phyloP scores from a whole-genome alignment of 2,888 invertebrate species.

The Bugula neritina region DNA sequence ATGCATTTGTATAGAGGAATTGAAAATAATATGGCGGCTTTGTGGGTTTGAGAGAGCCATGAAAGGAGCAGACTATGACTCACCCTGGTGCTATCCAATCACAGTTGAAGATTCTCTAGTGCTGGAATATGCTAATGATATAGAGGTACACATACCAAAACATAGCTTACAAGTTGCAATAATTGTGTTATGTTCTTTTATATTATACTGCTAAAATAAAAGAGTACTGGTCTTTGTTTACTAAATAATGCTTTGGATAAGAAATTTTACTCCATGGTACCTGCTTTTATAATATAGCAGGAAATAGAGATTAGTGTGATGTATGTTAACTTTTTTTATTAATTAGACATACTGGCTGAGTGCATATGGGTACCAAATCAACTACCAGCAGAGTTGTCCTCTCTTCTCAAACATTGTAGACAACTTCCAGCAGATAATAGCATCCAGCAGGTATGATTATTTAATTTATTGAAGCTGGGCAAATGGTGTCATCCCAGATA shows the following conservation, averaged over 20 bases:
- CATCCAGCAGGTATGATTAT: too few relatives aligned
- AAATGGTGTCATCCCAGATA: too few relatives aligned
- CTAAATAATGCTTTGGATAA: too few relatives aligned
- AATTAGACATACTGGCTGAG: constrained; percentile 52
- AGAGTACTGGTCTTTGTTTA: too few relatives aligned
- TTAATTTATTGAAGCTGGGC: too few relatives aligned
- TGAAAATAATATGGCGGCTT: constrained; percentile 41
- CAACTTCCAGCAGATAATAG: constrained; percentile 37
- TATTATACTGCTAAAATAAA: too few relatives aligned
- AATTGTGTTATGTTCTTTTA: too few relatives aligned
- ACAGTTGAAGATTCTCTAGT: constrained; percentile 43
- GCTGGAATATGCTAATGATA: constrained; percentile 50
- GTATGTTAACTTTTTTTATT: too few relatives aligned
- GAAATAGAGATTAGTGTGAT: too few relatives aligned
- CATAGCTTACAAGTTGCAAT: too few relatives aligned
- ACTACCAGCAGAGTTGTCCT: constrained; percentile 50
- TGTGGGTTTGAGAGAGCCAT: constrained; percentile 49
- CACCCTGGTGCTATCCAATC: constrained; percentile 51
- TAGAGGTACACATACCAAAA: too few relatives aligned
- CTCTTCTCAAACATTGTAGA: constrained; percentile 45
- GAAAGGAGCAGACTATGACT: constrained; percentile 33
- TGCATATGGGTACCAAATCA: constrained; percentile 48
- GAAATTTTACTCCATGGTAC: background rate
- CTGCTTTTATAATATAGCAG: too few relatives aligned
- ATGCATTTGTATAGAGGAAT: constrained; percentile 40